Evolutionary conservation across 2,888 invertebrate species (phyloP), one percentile per base, ranked within the genome.

Genomic region (Apeira syringaria): DNA sequence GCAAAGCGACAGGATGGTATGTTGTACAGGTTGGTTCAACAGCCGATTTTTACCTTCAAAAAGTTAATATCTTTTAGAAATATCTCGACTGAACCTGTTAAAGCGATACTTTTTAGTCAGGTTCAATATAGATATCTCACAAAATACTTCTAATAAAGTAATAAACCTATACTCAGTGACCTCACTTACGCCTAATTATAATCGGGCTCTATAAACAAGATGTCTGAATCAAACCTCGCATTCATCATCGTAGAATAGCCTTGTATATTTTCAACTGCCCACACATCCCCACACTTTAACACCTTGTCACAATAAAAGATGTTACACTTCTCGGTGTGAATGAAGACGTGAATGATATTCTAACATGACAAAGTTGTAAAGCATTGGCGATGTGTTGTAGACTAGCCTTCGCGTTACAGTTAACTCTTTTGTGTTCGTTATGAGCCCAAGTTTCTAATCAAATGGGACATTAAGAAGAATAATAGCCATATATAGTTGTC

Each of bases 391-490:
- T 35, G 17, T 12, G 15, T 30, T 28, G 15, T 24, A 28, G 74
- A 68, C 79, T 75, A 83, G 84, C 80, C 82, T 82, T 78, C 75
- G 62, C 34, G 50, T 53, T 66, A 77, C 80, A 64, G 77, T 76
- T 75, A 71, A 68, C 56, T 63, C 77, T 70, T 80, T 88, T 86
- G 84, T 86, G 53, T 44, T 39, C 56, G 20, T 72, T 80, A 75
- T 70, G 73, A 80, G 72, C 67, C 68, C 72, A 68, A 62, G 74
- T 65, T 68, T 70, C 67, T 71, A 79, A 86, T 89, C 86, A 87
- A 85, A 87, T 83, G 73, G 71, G 68, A 65, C 82, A 88, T 85
- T 87, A 89, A 77, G 80, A 86, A 85, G 85, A 88, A 74, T 79
- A 80, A 89, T 88, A 72, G 69, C 79, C 71, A 65, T 80, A 76